Percentiles rank a stretch among this genome's conserved stretches.
Conservation (phyloP, 2,888 invertebrate species). For the Microctonus brassicae region DNA sequence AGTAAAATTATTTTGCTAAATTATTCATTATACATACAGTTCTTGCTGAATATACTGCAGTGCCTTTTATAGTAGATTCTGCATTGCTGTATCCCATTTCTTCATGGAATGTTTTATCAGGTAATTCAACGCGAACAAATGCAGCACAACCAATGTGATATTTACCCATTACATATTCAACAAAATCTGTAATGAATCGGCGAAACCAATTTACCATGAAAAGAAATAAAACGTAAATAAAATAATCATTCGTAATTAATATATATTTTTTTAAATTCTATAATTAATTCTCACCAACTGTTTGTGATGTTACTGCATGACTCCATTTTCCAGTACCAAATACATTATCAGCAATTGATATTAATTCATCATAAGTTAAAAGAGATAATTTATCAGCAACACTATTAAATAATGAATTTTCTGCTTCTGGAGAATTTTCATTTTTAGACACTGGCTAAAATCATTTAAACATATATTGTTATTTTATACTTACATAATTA, state of each 20-base stretch:
- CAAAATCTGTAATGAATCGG: constrained; percentile 48
- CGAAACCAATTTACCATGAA: background rate
- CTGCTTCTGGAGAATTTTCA: constrained; percentile 6
- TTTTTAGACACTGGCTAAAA: constrained; percentile 35
- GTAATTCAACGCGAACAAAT: constrained; percentile 51
- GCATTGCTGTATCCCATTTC: constrained; percentile 53
- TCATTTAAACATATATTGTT: constrained; percentile 1
- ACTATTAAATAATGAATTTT: background rate
- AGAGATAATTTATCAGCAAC: background rate
- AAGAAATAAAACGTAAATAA: background rate
- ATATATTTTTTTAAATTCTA: background rate
- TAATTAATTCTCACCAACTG: constrained; percentile 45
- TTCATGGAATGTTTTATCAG: constrained; percentile 51
- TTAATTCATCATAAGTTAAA: constrained; percentile 45
- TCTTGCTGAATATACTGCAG: constrained; percentile 50
- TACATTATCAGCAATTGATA: constrained; percentile 48
- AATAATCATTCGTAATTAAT: background rate
- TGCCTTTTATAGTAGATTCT: constrained; percentile 49
- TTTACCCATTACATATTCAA: constrained; percentile 51
- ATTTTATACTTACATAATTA: too few species aligned
- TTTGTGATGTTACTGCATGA: constrained; percentile 52
- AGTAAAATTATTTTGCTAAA: too few species aligned
- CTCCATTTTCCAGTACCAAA: constrained; percentile 54
- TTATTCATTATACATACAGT: constrained; percentile 46
- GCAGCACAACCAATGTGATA: constrained; percentile 53